A percentile compares a stretch with the other conserved stretches of the same genome.
Evolutionary conservation across 1,140 invertebrate species (phyloP).

Genomic region (Anastrepha obliqua): DNA sequence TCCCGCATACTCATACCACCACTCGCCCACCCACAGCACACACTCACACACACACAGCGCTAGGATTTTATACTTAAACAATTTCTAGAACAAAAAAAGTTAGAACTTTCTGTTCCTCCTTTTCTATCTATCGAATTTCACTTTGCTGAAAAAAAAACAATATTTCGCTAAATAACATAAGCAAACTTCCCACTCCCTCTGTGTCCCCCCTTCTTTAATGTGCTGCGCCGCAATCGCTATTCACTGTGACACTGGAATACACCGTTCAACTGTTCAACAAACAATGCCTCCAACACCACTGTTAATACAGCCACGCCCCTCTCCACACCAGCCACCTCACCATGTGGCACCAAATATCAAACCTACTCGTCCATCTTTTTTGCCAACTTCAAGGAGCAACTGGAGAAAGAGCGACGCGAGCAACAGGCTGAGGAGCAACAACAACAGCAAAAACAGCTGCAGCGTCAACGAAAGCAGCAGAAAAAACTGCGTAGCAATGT

Average conservation of each 20-base stretch:
- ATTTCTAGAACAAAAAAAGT: not conserved
- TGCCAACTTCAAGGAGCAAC: slow-evolving; percentile 70
- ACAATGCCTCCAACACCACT: slow-evolving; percentile 60
- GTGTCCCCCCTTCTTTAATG: slow-evolving; percentile 42
- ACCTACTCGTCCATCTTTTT: slow-evolving; percentile 73
- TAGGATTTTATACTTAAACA: slow-evolving; percentile 18
- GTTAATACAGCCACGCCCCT: slow-evolving; percentile 66
- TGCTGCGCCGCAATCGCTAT: not conserved
- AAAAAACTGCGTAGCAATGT: slow-evolving; percentile 56
- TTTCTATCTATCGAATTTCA: slow-evolving; percentile 22
- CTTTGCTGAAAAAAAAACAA: slow-evolving; percentile 47
- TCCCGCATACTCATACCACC: not conserved
- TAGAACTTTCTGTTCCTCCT: not conserved
- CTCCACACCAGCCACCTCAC: slow-evolving; percentile 71
- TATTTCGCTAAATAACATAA: slow-evolving; percentile 71
- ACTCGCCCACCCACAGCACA: slow-evolving; percentile 13
- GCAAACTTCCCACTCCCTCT: slow-evolving; percentile 61
- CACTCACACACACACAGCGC: slow-evolving; percentile 31
- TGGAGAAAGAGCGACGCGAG: slow-evolving; percentile 53
- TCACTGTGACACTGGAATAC: not conserved
- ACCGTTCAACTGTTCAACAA: not conserved
- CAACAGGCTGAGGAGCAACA: slow-evolving; percentile 64
- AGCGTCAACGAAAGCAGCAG: slow-evolving; percentile 49
- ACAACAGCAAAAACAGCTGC: slow-evolving; percentile 64
- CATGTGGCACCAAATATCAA: slow-evolving; percentile 72